These are phyloP conservation scores for Sarcophilus harrisii DNA, from an alignment of 2,797 vertebrate species.

Conservation along the genomic window DNA sequence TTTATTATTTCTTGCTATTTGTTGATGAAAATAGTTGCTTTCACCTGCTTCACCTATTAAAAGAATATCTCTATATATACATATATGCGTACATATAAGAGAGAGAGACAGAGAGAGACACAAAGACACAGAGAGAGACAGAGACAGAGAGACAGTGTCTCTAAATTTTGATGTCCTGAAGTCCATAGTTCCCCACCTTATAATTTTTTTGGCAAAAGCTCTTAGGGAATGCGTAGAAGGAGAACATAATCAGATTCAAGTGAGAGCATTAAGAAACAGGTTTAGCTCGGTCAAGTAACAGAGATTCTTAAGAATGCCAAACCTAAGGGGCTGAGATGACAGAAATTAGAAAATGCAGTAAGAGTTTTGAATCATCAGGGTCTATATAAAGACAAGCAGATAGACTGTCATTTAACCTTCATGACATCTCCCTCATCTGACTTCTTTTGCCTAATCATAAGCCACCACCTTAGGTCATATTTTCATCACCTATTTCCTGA, in stretches of 20 bases:
- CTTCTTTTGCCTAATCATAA: background rate
- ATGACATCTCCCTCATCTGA: background rate
- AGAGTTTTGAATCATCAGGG: background rate
- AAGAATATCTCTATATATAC: no score
- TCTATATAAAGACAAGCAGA: background rate
- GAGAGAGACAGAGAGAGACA: no score
- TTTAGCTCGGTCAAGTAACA: background rate
- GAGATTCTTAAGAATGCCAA: background rate
- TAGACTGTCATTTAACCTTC: background rate
- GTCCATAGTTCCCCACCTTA: background rate
- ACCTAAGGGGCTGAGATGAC: background rate
- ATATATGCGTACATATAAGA: no score
- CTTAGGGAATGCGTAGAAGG: background rate
- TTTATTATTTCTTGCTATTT: background rate
- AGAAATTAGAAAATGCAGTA: background rate
- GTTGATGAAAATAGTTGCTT: background rate
- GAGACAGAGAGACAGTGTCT: background rate
- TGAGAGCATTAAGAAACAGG: background rate
- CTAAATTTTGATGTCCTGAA: background rate
- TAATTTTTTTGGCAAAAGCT: background rate
- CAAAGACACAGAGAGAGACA: no score
- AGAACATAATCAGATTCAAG: background rate
- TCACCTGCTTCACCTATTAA: background rate
- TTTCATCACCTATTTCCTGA: background rate
- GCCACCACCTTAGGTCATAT: background rate